These are phyloP conservation scores for Mechanitis messenoides DNA, from an alignment of 2,888 invertebrate genomes.

Conservation along the genomic window DNA sequence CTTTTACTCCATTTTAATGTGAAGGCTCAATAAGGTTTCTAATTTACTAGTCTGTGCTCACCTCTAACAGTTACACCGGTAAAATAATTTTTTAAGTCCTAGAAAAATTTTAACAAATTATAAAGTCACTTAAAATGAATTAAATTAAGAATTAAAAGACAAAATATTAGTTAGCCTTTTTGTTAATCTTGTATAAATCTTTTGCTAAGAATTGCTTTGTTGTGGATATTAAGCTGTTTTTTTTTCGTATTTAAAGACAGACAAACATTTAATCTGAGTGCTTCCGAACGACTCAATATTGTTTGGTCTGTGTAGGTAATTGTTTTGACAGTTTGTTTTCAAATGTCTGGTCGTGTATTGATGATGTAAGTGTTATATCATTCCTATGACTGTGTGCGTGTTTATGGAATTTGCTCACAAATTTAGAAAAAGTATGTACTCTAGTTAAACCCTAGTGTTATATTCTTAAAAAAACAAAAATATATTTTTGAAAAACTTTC, in stretches of 20 bases:
- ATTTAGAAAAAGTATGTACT: background rate
- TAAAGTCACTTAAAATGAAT: background rate
- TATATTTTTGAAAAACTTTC: constrained; percentile 8
- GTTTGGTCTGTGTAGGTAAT: background rate
- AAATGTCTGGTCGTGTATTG: too few species aligned
- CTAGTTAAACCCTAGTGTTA: background rate
- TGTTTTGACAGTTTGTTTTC: background rate
- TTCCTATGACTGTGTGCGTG: background rate
- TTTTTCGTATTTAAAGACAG: background rate
- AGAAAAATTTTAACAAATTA: background rate
- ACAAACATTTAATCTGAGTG: too few species aligned
- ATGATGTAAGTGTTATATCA: background rate
- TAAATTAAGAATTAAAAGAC: background rate
- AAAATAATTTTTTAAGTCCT: background rate
- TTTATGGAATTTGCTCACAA: background rate
- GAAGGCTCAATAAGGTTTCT: background rate
- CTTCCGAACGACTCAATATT: too few species aligned
- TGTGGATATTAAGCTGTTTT: background rate
- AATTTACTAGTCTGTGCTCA: background rate
- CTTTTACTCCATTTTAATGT: background rate
- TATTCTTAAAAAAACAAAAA: background rate
- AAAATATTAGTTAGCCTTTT: background rate
- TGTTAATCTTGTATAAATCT: background rate
- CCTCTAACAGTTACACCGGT: background rate
- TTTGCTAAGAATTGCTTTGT: background rate